These are phyloP conservation scores for Chloebia gouldiae DNA, from an alignment of 2,113 vertebrate genomes.

Conservation along the genomic window DNA sequence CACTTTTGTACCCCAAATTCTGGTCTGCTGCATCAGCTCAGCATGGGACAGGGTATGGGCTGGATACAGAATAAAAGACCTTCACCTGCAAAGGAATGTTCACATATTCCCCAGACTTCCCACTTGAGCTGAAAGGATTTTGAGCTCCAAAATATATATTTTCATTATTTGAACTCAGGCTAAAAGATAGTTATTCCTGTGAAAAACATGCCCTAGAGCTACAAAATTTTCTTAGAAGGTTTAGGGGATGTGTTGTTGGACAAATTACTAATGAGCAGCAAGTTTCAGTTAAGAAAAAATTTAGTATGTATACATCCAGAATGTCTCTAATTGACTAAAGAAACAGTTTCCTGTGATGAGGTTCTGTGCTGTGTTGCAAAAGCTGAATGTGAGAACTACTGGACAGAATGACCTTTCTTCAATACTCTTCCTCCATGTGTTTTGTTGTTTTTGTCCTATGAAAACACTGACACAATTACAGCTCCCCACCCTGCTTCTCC, in stretches of 20 bases:
- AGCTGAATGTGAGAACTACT: background rate
- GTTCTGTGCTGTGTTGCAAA: background rate
- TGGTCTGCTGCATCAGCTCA: background rate
- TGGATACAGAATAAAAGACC: background rate
- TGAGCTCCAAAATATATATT: background rate
- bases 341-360: background rate
- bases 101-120: background rate
- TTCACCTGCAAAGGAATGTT: background rate
- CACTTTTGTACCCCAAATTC: background rate
- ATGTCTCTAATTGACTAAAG: background rate
- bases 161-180: slow-evolving; percentile 22
- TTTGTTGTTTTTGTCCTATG: background rate
- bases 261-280: background rate
- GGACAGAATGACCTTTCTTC: background rate
- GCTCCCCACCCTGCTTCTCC: background rate
- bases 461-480: background rate
- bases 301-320: background rate
- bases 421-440: background rate
- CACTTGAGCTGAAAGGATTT: background rate
- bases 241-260: background rate
- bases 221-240: background rate
- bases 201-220: background rate
- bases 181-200: background rate
- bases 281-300: background rate
- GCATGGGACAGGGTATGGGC: background rate